A percentile compares a stretch with the other conserved stretches of the same genome.
Evolutionary conservation across 2,797 vertebrate genomes (phyloP).

Genomic region (Alca torda): DNA sequence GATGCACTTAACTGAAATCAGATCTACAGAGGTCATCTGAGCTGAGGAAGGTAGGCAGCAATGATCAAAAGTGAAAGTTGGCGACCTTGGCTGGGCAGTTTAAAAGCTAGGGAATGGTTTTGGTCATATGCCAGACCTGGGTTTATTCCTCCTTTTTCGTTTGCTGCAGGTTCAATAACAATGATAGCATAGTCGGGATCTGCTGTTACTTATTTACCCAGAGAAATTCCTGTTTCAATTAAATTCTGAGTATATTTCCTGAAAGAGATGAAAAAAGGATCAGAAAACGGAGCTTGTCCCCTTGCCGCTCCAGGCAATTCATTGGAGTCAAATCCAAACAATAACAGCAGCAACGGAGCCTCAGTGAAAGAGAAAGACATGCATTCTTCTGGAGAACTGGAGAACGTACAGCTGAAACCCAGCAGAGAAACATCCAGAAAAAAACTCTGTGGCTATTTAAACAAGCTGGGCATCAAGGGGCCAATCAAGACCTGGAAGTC

Average conservation of each 20-base stretch:
- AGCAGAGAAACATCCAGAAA: constrained; percentile 39
- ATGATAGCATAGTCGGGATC: neutral
- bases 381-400: neutral
- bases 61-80: neutral
- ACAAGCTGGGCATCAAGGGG: constrained; percentile 86
- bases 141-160: neutral
- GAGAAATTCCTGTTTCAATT: neutral
- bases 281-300: neutral
- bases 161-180: neutral
- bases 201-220: neutral
- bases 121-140: neutral
- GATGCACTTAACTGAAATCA: neutral
- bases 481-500: constrained; percentile 91
- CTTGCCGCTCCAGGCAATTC: neutral
- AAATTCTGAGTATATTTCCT: neutral
- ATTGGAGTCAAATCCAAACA: neutral
- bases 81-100: neutral
- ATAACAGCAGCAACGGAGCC: neutral
- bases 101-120: neutral
- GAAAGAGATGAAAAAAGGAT: constrained; percentile 48
- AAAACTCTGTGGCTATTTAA: constrained; percentile 90
- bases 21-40: neutral
- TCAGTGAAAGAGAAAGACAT: neutral
- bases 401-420: neutral
- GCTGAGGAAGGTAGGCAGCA: neutral